phyloP scores from a whole-genome alignment of 2,888 invertebrate species.

The Eremobia ochroleuca region DNA sequence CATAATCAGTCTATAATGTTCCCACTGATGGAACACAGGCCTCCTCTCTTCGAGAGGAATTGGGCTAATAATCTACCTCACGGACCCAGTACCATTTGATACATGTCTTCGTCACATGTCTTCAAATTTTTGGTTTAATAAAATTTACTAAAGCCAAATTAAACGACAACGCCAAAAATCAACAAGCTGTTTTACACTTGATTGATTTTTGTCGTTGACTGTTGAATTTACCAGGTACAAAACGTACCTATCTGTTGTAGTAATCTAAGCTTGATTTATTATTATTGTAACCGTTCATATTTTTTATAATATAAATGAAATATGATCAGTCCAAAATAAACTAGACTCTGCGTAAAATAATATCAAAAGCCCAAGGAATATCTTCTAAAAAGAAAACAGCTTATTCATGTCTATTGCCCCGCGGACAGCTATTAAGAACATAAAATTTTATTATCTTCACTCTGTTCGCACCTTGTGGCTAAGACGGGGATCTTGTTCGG shows the following conservation, averaged over 20 bases:
- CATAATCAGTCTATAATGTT: background rate
- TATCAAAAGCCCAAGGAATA: background rate
- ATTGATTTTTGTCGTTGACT: background rate
- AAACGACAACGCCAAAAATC: background rate
- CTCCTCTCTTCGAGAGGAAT: background rate
- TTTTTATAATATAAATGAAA: background rate
- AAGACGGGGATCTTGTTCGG: slow-evolving; percentile 1
- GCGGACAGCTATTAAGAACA: slow-evolving; percentile 45
- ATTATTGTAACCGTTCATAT: background rate
- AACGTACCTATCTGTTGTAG: too few relatives aligned
- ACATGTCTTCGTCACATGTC: background rate
- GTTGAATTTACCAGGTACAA: background rate
- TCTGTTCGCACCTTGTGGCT: slow-evolving; percentile 32
- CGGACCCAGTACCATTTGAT: background rate
- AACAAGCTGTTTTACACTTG: too few relatives aligned
- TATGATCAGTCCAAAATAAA: background rate
- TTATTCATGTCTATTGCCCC: slow-evolving; percentile 21
- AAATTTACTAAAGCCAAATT: background rate
- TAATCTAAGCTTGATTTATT: background rate
- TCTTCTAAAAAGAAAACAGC: slow-evolving; percentile 16
- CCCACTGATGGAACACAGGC: background rate
- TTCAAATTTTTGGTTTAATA: background rate
- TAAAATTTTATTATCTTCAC: slow-evolving; percentile 44
- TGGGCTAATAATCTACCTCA: background rate
- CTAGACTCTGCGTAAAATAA: background rate